Evolutionary conservation across 2,888 invertebrate species (phyloP).

Genomic region (Orthonevra nobilis): DNA sequence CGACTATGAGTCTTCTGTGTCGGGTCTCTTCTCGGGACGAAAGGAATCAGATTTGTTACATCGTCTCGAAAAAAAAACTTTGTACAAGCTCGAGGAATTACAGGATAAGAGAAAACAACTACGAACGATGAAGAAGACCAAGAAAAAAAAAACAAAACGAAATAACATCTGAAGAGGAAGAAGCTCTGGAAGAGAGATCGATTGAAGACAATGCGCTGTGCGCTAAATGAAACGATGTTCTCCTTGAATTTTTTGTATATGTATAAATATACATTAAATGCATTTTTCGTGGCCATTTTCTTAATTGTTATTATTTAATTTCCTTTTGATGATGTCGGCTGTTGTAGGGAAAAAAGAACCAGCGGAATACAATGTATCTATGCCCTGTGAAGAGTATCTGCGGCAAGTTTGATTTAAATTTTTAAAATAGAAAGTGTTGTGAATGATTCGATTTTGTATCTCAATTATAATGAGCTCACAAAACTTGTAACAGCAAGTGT

Average conservation of each 20-base stretch:
- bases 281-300: slow-evolving; percentile 63
- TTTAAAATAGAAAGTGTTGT: not conserved
- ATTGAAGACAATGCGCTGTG: slow-evolving; percentile 35
- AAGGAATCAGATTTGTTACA: slow-evolving; percentile 54
- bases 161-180: slow-evolving; percentile 17
- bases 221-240: slow-evolving; percentile 55
- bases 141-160: not conserved
- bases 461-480: too few relatives aligned
- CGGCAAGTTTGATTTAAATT: not conserved
- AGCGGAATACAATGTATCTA: not conserved
- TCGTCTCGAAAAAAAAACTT: slow-evolving; percentile 14
- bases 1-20: slow-evolving; percentile 21
- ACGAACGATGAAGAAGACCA: not conserved
- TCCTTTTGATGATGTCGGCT: slow-evolving; percentile 34
- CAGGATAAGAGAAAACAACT: slow-evolving; percentile 46
- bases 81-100: slow-evolving; percentile 26
- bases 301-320: slow-evolving; percentile 68
- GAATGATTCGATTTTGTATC: too few relatives aligned
- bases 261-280: slow-evolving; percentile 42
- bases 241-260: slow-evolving; percentile 15
- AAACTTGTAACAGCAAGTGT: too few relatives aligned
- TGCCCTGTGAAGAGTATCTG: not conserved
- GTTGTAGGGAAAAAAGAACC: not conserved
- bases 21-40: slow-evolving; percentile 31
- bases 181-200: slow-evolving; percentile 36